Conservation (phyloP, 2,113 vertebrate species). For the Uria aalge region DNA sequence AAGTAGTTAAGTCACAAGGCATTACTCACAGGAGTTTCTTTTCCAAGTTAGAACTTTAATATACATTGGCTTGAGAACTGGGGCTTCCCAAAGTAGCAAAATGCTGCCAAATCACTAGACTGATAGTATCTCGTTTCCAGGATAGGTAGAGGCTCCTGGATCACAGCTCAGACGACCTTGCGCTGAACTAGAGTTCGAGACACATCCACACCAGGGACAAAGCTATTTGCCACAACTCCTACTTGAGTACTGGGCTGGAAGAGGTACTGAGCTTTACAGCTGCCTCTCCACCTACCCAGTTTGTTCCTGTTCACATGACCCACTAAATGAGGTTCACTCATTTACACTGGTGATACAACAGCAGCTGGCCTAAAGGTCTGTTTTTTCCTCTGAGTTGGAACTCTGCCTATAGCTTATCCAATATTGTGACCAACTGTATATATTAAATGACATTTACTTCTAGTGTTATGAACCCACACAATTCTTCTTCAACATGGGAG, state of each 20-base stretch:
- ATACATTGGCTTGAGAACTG: not conserved
- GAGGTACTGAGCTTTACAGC: accelerated
- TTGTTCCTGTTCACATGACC: not conserved
- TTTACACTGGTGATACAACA: not conserved
- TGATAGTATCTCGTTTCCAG: not conserved
- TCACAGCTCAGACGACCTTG: not conserved
- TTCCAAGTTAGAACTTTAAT: not conserved
- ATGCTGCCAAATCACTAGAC: not conserved
- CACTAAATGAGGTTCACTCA: not conserved
- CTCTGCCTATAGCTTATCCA: not conserved
- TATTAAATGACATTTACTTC: not conserved
- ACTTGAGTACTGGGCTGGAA: not conserved
- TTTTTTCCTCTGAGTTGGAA: not conserved
- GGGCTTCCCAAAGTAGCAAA: not conserved
- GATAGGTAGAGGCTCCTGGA: not conserved
- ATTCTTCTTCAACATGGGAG: not conserved
- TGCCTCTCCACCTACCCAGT: not conserved
- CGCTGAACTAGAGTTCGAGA: not conserved
- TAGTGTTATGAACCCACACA: not conserved
- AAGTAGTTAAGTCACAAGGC: not conserved
- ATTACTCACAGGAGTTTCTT: not conserved
- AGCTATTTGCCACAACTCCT: not conserved
- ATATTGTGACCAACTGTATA: not conserved
- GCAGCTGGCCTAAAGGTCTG: not conserved
- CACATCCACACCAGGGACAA: not conserved